A percentile compares a stretch with the other conserved stretches of the same genome.
Evolutionary conservation across 2,797 vertebrate species (phyloP).

Genomic region (Rhinogobio ventralis): DNA sequence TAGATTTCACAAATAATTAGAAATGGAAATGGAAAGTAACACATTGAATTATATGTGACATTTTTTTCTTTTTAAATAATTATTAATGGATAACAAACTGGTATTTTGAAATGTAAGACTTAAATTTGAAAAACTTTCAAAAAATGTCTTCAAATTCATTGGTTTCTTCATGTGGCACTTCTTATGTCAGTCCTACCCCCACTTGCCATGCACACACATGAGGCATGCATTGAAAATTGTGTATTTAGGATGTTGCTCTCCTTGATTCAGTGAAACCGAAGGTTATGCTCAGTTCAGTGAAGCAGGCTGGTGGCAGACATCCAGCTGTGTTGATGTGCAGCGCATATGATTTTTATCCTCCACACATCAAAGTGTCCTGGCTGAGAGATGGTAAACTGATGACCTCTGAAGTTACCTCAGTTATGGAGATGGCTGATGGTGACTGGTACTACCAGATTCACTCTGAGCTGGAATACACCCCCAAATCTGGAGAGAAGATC

Average conservation of each 20-base stretch:
- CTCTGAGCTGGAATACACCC: conserved; percentile 64
- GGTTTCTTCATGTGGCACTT: no score
- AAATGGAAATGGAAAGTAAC: no score
- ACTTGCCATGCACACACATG: no score
- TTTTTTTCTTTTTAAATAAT: no score
- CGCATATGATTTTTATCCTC: conserved; percentile 41
- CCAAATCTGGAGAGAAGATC: conserved; percentile 67
- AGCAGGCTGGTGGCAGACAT: background rate
- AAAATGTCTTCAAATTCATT: no score
- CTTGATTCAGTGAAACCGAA: conserved; percentile 58
- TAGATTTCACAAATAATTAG: no score
- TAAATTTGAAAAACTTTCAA: background rate
- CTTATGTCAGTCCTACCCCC: no score
- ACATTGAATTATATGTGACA: no score
- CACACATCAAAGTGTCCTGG: conserved; percentile 62
- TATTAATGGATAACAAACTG: no score
- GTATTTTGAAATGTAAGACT: no score
- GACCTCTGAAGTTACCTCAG: conserved; percentile 23
- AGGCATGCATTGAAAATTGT: background rate
- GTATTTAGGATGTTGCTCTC: background rate
- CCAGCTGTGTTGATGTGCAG: conserved; percentile 44
- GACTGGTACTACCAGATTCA: conserved; percentile 75
- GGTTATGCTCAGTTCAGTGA: conserved; percentile 56
- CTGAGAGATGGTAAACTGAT: conserved; percentile 60
- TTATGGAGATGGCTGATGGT: conserved; percentile 62